phyloP scores from a whole-genome alignment of 2,888 invertebrate species.

The Epicampocera succincta region DNA sequence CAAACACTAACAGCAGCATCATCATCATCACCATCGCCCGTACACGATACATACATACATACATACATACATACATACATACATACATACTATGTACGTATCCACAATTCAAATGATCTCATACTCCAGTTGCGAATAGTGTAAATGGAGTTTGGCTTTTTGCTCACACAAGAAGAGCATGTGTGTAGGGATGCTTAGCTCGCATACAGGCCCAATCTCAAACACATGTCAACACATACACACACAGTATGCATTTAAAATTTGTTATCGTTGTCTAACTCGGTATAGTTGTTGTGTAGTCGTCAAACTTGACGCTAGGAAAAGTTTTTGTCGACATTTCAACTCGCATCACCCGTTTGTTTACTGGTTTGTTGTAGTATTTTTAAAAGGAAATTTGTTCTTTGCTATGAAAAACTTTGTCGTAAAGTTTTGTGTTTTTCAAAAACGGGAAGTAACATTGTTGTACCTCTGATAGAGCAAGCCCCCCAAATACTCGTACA shows the following conservation, averaged over 20 bases:
- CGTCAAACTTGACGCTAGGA: slow-evolving; percentile 70
- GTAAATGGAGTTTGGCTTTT: slow-evolving; percentile 52
- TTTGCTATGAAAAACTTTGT: slow-evolving; percentile 50
- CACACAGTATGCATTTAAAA: slow-evolving; percentile 65
- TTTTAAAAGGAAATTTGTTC: slow-evolving; percentile 57
- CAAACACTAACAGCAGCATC: slow-evolving; percentile 33
- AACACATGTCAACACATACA: slow-evolving; percentile 28
- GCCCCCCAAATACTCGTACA: no score
- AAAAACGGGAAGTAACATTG: slow-evolving; percentile 59
- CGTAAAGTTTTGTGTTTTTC: slow-evolving; percentile 54
- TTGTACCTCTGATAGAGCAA: slow-evolving; percentile 43
- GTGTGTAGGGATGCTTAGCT: slow-evolving; percentile 42
- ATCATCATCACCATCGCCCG: slow-evolving; percentile 44
- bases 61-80: no score
- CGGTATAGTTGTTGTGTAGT: slow-evolving; percentile 70
- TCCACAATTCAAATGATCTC: slow-evolving; percentile 68
- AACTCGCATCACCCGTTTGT: slow-evolving; percentile 67
- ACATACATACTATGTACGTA: no score
- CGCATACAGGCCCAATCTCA: slow-evolving; percentile 37
- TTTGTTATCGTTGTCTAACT: slow-evolving; percentile 70
- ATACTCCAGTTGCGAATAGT: slow-evolving; percentile 48
- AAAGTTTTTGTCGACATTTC: slow-evolving; percentile 67
- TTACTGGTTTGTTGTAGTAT: slow-evolving; percentile 50
- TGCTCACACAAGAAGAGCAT: slow-evolving; percentile 37
- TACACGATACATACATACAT: no score